Evolutionary conservation across 1,140 invertebrate genomes (phyloP), one percentile per base, ranked within the genome.

Genomic region (Dendroctonus ponderosae): DNA sequence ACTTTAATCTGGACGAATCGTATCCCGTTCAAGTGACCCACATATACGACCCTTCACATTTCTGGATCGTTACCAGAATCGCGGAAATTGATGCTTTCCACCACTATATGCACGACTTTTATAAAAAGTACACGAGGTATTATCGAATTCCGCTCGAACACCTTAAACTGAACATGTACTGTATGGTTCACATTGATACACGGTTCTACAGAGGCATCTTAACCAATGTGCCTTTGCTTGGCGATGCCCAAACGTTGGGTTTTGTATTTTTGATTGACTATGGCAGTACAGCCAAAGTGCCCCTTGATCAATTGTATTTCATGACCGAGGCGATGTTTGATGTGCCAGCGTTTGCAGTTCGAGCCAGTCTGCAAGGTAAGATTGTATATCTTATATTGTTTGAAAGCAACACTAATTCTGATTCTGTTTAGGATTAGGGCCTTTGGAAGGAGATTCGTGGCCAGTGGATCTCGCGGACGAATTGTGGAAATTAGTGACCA

Each of bases 181-280:
- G 66, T 58, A 53, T 65, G 46, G 46, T 26, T 14, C 68, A 38
- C 53, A 62, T 66, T 15, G 62, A 71, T 8, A 54, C 43, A 8
- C 50, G 42, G 11, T 71, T 50, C 57, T 71, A 66, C 51, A 60
- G 70, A 56, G 50, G 41, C 6, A 40, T 62, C 11, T 50, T 71
- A 15, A 57, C 56, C 6, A 65, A 57, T 64, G 51, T 62, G 52
- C 57, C 62, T 42, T 11, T 39, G 9, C 8, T 14, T 38, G 39
- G 41, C 11, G 54, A 37, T n/a, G 4, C 15, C 5, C 14, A 66
- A 37, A 41, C 26, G 7, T 56, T 37, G 12, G 66, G 46, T 38
- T 50, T 51, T 53, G 66, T 58, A 5, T 68, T 66, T 60, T 60
- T 71, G 39, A 54, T 71, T n/a, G 70, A 71, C 54, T 71, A 68